A percentile compares a stretch with the other conserved stretches of the same genome.
These are phyloP conservation scores for Griposia aprilina DNA, from an alignment of 2,888 invertebrate species.

Conservation along the genomic window DNA sequence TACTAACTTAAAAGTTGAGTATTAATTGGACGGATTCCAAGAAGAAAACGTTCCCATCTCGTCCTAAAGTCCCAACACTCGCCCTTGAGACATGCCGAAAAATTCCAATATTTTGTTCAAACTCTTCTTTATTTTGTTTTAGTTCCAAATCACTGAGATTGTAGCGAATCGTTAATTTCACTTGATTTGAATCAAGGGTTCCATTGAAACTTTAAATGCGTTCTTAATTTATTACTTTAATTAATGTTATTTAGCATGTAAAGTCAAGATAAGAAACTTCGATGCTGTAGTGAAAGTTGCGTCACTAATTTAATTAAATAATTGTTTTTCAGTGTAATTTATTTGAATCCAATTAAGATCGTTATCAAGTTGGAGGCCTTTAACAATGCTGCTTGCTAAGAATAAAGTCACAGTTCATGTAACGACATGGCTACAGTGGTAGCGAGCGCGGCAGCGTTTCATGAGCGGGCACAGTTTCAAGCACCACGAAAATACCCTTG, in stretches of 20 bases:
- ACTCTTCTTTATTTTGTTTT: constrained; percentile 29
- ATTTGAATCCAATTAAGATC: constrained; percentile 47
- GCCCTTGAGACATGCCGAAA: constrained; percentile 49
- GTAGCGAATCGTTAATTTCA: constrained; percentile 25
- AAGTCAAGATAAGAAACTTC: constrained; percentile 24
- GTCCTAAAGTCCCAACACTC: constrained; percentile 5
- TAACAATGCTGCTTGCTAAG: constrained; percentile 14
- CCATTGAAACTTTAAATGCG: constrained; percentile 9
- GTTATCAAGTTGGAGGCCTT: constrained; percentile 27
- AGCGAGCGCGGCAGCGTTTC: neutral
- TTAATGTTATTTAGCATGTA: constrained; percentile 32
- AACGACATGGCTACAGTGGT: neutral
- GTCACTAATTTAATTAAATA: constrained; percentile 25
- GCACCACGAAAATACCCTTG: neutral
- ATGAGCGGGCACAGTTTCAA: neutral
- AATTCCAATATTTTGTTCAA: constrained; percentile 44
- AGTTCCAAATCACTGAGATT: constrained; percentile 37
- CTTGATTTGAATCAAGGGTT: constrained; percentile 25
- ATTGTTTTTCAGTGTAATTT: constrained; percentile 36
- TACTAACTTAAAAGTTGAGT: no score
- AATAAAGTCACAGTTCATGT: constrained; percentile 6
- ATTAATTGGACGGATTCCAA: neutral
- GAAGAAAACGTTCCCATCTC: neutral
- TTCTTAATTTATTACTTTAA: constrained; percentile 37
- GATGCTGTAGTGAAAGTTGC: constrained; percentile 13